Conservation (phyloP, 2,888 invertebrate species). For the Hylaea fasciaria region DNA sequence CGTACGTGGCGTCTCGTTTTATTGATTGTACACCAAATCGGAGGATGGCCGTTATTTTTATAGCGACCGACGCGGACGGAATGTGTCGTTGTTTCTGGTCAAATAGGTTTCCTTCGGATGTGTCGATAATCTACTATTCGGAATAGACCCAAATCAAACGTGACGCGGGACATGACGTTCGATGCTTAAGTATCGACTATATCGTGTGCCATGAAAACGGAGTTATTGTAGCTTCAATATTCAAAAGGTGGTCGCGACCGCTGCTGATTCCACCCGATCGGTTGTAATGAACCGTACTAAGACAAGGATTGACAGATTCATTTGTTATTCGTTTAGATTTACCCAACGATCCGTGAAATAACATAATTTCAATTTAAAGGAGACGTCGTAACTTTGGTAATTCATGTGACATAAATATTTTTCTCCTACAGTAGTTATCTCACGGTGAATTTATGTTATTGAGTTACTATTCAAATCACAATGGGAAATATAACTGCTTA, state of each 20-base stretch:
- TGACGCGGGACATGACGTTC: constrained; percentile 55
- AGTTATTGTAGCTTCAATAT: constrained; percentile 55
- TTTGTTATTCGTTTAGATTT: constrained; percentile 38
- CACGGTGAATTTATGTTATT: constrained; percentile 34
- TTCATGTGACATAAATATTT: constrained; percentile 15
- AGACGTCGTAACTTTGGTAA: constrained; percentile 6
- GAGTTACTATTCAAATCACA: constrained; percentile 47
- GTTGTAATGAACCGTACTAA: constrained; percentile 55
- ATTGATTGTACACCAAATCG: constrained; percentile 59
- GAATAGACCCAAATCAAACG: constrained; percentile 47
- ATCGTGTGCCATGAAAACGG: no score
- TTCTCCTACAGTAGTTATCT: constrained; percentile 11
- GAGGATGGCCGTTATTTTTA: constrained; percentile 58
- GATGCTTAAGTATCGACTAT: constrained; percentile 49
- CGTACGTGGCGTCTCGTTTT: constrained; percentile 60
- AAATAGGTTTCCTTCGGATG: constrained; percentile 38
- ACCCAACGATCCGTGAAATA: constrained; percentile 30
- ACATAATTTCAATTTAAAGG: constrained; percentile 17
- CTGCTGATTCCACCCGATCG: constrained; percentile 43
- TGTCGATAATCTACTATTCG: constrained; percentile 31
- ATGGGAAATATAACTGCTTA: constrained; percentile 58
- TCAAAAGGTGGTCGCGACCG: constrained; percentile 48
- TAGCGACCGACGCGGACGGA: constrained; percentile 44
- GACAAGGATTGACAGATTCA: constrained; percentile 57
- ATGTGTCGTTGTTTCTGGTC: constrained; percentile 47